phyloP scores from a whole-genome alignment of 1,140 invertebrate species.

The Macrosteles quadrilineatus region DNA sequence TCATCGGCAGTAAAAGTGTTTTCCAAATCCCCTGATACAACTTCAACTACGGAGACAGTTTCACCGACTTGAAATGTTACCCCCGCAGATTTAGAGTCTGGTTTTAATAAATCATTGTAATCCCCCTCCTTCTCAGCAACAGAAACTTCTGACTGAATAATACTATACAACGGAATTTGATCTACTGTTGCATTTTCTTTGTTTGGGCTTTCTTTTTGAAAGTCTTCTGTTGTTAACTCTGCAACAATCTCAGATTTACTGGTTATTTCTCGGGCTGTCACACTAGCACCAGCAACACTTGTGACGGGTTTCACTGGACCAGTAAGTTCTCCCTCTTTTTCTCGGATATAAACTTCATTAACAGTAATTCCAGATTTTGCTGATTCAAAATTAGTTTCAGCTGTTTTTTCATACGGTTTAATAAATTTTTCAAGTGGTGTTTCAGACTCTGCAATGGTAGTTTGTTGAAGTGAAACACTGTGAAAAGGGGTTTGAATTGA shows the following conservation, averaged over 20 bases:
- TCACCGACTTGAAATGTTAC: conserved; percentile 51
- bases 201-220: conserved; percentile 22
- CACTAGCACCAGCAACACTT: conserved; percentile 43
- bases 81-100: conserved; percentile 47
- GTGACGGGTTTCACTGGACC: conserved; percentile 41
- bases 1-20: conserved; percentile 18
- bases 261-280: conserved; percentile 46
- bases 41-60: conserved; percentile 53
- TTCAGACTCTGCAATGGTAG: conserved; percentile 39
- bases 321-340: conserved; percentile 39
- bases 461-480: conserved; percentile 38
- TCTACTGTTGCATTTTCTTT: conserved; percentile 32
- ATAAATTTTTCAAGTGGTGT: conserved; percentile 36
- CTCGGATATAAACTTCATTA: conserved; percentile 43
- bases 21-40: conserved; percentile 51
- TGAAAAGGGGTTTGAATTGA: conserved; percentile 35
- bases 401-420: conserved; percentile 38
- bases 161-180: conserved; percentile 39
- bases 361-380: conserved; percentile 42
- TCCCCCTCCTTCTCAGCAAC: conserved; percentile 41
- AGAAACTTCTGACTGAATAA: conserved; percentile 39
- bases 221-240: conserved; percentile 30
- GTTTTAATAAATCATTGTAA: conserved; percentile 44
- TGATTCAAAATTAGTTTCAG: conserved; percentile 40
- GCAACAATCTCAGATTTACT: conserved; percentile 36